Conservation (phyloP, 2,113 vertebrate species). For the Engystomops pustulosus region DNA sequence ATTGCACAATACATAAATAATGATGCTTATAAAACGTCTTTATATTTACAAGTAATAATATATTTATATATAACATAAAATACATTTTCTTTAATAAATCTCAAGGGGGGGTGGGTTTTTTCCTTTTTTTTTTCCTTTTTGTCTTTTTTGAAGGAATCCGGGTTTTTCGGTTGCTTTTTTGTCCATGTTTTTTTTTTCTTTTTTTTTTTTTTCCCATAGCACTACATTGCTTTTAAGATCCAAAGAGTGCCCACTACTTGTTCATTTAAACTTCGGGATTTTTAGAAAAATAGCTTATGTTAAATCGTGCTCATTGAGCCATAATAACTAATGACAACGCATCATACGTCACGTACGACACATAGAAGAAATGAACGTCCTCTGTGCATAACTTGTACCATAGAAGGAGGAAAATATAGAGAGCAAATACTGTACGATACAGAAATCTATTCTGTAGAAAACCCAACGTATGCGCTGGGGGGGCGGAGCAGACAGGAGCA, state of each 20-base stretch:
- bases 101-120: constrained; percentile 71
- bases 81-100: constrained; percentile 98
- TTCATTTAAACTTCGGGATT: constrained; percentile 79
- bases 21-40: constrained; percentile 99
- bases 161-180: constrained; percentile 69
- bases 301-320: constrained; percentile 84
- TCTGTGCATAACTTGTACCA: constrained; percentile 70
- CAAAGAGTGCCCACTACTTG: constrained; percentile 80
- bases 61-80: constrained; percentile 99
- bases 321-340: constrained; percentile 81
- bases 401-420: constrained; percentile 63
- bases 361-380: constrained; percentile 72
- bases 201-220: constrained; percentile 74
- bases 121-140: constrained; percentile 69
- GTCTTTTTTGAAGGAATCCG: constrained; percentile 81
- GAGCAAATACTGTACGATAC: constrained; percentile 65
- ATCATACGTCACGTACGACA: constrained; percentile 82
- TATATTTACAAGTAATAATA: constrained; percentile 99
- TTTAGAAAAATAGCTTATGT: constrained; percentile 88
- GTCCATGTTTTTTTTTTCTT: constrained; percentile 74
- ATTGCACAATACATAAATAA: constrained; percentile 99
- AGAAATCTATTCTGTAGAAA: constrained; percentile 23
- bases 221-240: constrained; percentile 80
- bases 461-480: neutral
- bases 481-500: neutral